A percentile compares a stretch with the other conserved stretches of the same genome.
phyloP scores from a whole-genome alignment of 2,888 invertebrate genomes.

The Bellardia pandia region DNA sequence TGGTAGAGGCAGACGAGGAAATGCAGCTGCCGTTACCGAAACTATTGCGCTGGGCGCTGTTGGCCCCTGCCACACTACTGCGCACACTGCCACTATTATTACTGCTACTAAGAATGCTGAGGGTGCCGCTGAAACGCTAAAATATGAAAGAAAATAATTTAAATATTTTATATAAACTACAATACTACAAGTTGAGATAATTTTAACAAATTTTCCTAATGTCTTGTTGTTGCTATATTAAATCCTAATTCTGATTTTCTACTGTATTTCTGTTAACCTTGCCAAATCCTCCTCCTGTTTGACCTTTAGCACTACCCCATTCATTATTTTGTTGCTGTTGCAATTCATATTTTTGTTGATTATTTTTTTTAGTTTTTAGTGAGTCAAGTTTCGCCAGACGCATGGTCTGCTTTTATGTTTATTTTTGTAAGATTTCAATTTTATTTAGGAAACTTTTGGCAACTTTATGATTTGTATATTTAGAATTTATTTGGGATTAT shows the following conservation, averaged over 20 bases:
- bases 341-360: constrained; percentile 77
- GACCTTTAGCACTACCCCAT: constrained; percentile 59
- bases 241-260: constrained; percentile 1
- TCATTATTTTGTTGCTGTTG: constrained; percentile 71
- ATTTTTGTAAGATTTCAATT: not conserved
- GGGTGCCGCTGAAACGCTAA: constrained; percentile 78
- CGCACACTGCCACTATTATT: constrained; percentile 77
- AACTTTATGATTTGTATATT: constrained; percentile 21
- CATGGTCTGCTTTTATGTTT: constrained; percentile 77
- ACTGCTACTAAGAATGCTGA: constrained; percentile 72
- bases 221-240: constrained; percentile 7
- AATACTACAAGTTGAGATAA: not conserved
- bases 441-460: constrained; percentile 14
- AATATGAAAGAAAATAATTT: not conserved
- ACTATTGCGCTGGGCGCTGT: constrained; percentile 72
- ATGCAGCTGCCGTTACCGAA: constrained; percentile 75
- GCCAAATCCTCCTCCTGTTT: constrained; percentile 63
- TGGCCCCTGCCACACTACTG: constrained; percentile 70
- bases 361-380: constrained; percentile 81
- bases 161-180: not conserved
- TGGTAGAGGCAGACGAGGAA: constrained; percentile 70
- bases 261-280: constrained; percentile 69
- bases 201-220: constrained; percentile 6
- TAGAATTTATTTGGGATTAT: not conserved
- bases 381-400: constrained; percentile 82